Evolutionary conservation across 2,888 invertebrate genomes (phyloP), one percentile per base, ranked within the genome.

Genomic region (Troides oblongomaculatus): DNA sequence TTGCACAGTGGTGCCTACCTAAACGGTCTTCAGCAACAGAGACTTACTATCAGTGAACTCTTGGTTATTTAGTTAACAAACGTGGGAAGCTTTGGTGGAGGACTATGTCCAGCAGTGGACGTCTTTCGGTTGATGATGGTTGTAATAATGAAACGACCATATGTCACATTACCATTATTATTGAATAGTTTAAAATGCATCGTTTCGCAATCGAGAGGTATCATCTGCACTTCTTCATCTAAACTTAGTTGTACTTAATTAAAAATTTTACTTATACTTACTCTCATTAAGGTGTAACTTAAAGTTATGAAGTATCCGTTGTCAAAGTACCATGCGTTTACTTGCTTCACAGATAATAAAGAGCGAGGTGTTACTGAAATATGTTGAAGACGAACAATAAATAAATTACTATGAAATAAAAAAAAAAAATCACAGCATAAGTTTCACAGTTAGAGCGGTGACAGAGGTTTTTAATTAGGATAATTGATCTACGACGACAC

Each of bases 111-210:
- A 30, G 30, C 30, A 30, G 30, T 30, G 30, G 30, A 30, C 30
- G 0, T 30, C 30, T 4, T 3, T 2, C 30, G 30, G 30, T 5
- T 5, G 30, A 30, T 5, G 30, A 30, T 30, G 30, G 5, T 30
- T 30, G 30, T 30, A 30, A 30, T 3, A 50, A 50, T 50, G 14
- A 50, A 50, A 50, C 50, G 18, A 50, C 14, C 14, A 50, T 50
- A 50, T 17, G 14, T 66, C 75, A 74, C 66, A 77, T 83, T 79
- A 80, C 79, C 80, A 81, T 85, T 86, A 86, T 85, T 86, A 83
- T 82, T 87, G 80, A 83, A 89, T 89, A 86, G 76, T 87, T 88
- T 84, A 88, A 89, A 88, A 90, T 88, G 89, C 84, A 85, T 85
- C 81, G 78, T 81, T 78, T 82, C 79, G 85, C 78, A 86, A 86